Base-by-base conservation (phyloP, 64 coral and sea anemone species). In the Dendrophyllia cribrosa region DNA sequence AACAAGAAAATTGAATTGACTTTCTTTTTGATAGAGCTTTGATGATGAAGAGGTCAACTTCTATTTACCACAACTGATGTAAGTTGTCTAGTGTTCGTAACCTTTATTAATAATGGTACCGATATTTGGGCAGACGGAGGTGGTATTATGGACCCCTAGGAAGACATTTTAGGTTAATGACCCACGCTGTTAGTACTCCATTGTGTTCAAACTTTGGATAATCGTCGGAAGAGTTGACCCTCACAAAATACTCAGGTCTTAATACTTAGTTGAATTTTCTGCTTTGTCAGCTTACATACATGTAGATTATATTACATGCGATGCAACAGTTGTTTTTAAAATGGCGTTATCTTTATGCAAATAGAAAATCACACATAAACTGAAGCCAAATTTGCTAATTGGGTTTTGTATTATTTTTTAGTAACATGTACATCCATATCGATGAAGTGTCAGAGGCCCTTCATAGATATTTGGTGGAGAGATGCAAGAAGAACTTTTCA, bases 351-450 rank as follows among this genome's bases (percentile, higher is more conserved):
- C 5, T 56, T 56, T 56, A 56, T 5, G 7, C 53, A 7, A 56
- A 56, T 56, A 12, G 12, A 56, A 56, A 56, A 56, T 34, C 34
- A 34, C 34, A 34, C 34, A 34, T 34, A 34, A 34, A 34, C 34
- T 34, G 34, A 34, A 34, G 34, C 34, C 34, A 34, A 34, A 34
- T 34, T 56, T 76, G 20, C 7, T 59, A 59, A 14, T 20, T 51
- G 59, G 2, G 7, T 68, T 71, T 58, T 13, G 8, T 74, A 24
- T 62, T 5, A 74, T 74, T 72, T 73, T 82, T 56, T 65, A 98
- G 97, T 90, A 99, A 99, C 65, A 99, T 99, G 97, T 99, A 99
- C 62, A 96, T 99, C 46, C 97, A 99, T 59, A 93, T 99, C 91
- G 97, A 99, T 8, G 97, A 99, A 83, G 97, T 99, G 45, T 86